Evolutionary conservation across 2,797 vertebrate species (phyloP), one percentile per base, ranked within the genome.

Genomic region (Sebastes baramenuke): DNA sequence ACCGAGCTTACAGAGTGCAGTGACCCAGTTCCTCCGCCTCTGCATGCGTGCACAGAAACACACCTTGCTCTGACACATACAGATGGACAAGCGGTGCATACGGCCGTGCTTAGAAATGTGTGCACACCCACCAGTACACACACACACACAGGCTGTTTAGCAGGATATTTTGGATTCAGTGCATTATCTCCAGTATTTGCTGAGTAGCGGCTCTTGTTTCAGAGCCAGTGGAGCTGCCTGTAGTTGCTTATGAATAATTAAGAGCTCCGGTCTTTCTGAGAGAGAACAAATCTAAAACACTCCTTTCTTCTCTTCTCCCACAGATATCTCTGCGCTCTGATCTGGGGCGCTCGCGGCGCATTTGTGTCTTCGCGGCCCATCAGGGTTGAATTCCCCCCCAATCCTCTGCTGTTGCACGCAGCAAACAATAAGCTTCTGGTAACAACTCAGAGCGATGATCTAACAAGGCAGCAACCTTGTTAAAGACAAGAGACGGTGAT

Each of bases 181-280:
- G 85, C 91, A 92, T 94, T 92, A 92, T 93, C 88, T 87, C 84
- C 82, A 82, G 91, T 90, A 93, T 93, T 94, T 94, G 92, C 91
- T 94, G 93, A 94, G 93, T 89, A 91, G 91, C 81, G n/a, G 84
- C 90, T 93, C 91, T 92, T 90, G 89, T 93, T 94, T 93, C 88
- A 72, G 85, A 91, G 90, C 91, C 88, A 89, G 89, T 86, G 80
- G 83, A 93, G 90, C 91, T 76, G 92, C 92, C 91, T 91, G 92
- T 94, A 90, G 89, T 92, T 91, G 84, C 90, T 90, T 83, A 94
- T 95, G 93, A 94, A 94, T 95, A 94, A 95, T 95, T 94, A 93
- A 95, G 87, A 83, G 80, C 86, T 88, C 79, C 59, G 77, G 87
- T 91, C 91, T 94, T 89, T 91, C 78, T 69, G 79, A 90, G 88